A percentile compares a stretch with the other conserved stretches of the same genome.
These are phyloP conservation scores for Patagioenas fasciata DNA, from an alignment of 2,113 vertebrate genomes.

Conservation along the genomic window DNA sequence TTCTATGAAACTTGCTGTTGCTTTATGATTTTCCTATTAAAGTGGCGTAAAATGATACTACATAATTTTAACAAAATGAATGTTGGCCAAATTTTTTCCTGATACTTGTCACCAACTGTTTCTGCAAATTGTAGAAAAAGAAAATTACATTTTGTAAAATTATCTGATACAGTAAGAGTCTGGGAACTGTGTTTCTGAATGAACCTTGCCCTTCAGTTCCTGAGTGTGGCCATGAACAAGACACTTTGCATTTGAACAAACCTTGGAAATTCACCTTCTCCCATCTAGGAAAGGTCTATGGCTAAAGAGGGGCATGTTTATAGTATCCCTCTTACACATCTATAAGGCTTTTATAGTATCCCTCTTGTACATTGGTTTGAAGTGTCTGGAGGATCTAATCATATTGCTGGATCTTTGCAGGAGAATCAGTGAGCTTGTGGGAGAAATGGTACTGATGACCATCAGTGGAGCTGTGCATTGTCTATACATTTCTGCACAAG, in stretches of 20 bases:
- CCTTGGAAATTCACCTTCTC: not conserved
- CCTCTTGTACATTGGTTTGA: not conserved
- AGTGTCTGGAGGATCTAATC: not conserved
- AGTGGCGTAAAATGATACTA: not conserved
- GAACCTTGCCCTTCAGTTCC: not conserved
- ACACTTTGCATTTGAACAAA: not conserved
- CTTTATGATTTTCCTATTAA: slow-evolving; percentile 32
- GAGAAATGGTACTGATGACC: not conserved
- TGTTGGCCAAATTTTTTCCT: not conserved
- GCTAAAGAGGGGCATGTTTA: not conserved
- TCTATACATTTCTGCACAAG: not conserved
- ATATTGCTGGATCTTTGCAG: not conserved
- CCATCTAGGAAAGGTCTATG: not conserved
- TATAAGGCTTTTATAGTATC: not conserved
- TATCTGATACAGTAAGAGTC: not conserved
- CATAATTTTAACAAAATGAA: not conserved
- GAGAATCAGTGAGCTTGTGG: not conserved
- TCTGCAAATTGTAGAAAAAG: slow-evolving; percentile 4
- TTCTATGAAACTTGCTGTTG: slow-evolving; percentile 15
- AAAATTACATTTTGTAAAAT: not conserved
- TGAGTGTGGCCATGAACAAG: not conserved
- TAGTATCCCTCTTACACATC: not conserved
- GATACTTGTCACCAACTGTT: not conserved
- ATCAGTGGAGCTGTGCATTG: not conserved
- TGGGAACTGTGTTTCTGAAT: not conserved